Evolutionary conservation across 2,113 vertebrate species (phyloP), one percentile per base, ranked within the genome.

Genomic region (Rhombomys opimus): DNA sequence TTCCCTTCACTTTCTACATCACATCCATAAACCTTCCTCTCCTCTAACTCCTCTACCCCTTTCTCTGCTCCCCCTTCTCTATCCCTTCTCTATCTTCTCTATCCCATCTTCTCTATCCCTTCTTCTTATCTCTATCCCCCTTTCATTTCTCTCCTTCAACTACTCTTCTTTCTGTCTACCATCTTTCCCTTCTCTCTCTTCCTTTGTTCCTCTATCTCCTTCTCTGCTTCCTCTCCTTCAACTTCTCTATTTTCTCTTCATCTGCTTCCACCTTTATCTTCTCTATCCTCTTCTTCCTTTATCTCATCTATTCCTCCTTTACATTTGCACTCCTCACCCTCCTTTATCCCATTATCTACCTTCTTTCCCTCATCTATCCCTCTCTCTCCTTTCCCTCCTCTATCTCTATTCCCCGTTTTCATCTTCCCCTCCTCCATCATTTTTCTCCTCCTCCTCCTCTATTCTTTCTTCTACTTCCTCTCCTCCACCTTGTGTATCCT

Each of bases 251-350:
- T 6, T 54, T 22, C 32, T 38, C 8, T 9, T 6, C n/a, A 13
- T 65, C 81, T 46, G 46, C n/a, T 38, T 46, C 46, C 20, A 52
- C 65, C 73, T 76, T 30, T 14, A 14, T 10, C 30, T 7, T 20
- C 13, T 11, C 57, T 46, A 2, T 22, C 1, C 25, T 68, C 13
- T 4, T 27, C 20, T 35, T 41, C 2, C 41, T 6, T 52, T 87
- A 3, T 30, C 20, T 15, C 0, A 25, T 9, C 2, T 25, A 7
- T 0, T 5, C 3, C 8, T 5, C 5, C 4, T 7, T 1, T 5
- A 3, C 1, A 3, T 7, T 1, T 22, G 32, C 23, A 7, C 7
- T 10, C 15, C 15, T 46, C 12, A 11, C 3, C 7, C 17, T 17
- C 14, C 2, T 25, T 12, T 65, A 25, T 7, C 4, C 18, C 46